A percentile compares a stretch with the other conserved stretches of the same genome.
These are phyloP conservation scores for Orthosia gracilis DNA, from an alignment of 2,888 invertebrate genomes.

Conservation along the genomic window DNA sequence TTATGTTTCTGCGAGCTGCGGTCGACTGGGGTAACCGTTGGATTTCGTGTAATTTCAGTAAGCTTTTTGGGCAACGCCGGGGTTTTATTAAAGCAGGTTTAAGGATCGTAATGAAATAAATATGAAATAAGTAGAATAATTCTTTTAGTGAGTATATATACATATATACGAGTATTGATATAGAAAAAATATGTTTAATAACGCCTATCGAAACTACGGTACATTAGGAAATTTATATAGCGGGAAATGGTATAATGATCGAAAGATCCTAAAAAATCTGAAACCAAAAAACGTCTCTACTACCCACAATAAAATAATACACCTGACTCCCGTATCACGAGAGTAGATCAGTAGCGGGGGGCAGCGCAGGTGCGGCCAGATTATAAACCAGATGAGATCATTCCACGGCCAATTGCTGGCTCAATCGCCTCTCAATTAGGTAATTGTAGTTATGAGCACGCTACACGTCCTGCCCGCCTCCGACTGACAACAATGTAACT, in stretches of 20 bases:
- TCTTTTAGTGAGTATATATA: neutral
- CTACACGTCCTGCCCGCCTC: constrained; percentile 70
- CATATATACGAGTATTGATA: no score
- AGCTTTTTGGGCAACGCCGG: constrained; percentile 38
- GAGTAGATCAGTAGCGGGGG: constrained; percentile 25
- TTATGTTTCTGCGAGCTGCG: constrained; percentile 67
- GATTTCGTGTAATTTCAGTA: constrained; percentile 55
- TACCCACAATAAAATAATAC: neutral
- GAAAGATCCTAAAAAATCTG: neutral
- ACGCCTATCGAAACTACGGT: neutral
- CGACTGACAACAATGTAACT: constrained; percentile 62
- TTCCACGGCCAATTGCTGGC: constrained; percentile 77
- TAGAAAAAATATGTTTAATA: neutral
- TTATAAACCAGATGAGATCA: constrained; percentile 81
- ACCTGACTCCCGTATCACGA: neutral
- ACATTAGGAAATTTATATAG: neutral
- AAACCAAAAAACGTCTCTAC: neutral
- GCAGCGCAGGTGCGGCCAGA: constrained; percentile 70
- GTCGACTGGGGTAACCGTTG: constrained; percentile 21
- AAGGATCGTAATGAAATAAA: constrained; percentile 25
- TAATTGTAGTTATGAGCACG: constrained; percentile 77
- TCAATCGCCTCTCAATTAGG: constrained; percentile 79
- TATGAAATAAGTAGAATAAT: neutral
- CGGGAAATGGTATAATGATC: no score
- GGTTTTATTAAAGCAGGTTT: constrained; percentile 16